Percentiles rank a stretch among this genome's conserved stretches.
phyloP scores from a whole-genome alignment of 1,140 invertebrate species.

The Solenopsis invicta region DNA sequence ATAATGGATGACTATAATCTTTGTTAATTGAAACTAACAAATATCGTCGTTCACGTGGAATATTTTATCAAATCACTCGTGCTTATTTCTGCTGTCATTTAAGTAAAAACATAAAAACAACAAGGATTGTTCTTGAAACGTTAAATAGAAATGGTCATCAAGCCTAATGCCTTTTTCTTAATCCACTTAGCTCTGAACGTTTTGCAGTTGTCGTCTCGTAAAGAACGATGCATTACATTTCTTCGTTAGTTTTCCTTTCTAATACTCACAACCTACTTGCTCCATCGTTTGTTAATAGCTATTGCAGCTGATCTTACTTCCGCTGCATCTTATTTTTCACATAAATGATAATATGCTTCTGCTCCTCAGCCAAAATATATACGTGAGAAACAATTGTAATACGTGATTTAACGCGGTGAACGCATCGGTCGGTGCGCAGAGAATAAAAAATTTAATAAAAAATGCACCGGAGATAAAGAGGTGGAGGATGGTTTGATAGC shows the following conservation, averaged over 20 bases:
- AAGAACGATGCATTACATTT: slow-evolving; percentile 27
- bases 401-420: neutral
- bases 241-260: slow-evolving; percentile 25
- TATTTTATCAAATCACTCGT: neutral
- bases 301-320: slow-evolving; percentile 7
- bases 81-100: neutral
- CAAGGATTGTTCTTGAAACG: neutral
- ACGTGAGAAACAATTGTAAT: neutral
- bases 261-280: slow-evolving; percentile 12
- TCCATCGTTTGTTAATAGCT: neutral
- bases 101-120: neutral
- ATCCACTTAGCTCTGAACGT: slow-evolving; percentile 41
- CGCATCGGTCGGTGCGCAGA: neutral
- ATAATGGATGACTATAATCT: slow-evolving; percentile 37
- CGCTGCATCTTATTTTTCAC: slow-evolving; percentile 16
- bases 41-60: neutral
- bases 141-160: slow-evolving; percentile 12
- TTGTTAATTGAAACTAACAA: neutral
- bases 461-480: slow-evolving; percentile 12
- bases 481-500: slow-evolving; percentile 33
- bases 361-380: neutral
- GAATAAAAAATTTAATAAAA: slow-evolving; percentile 46
- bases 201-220: neutral
- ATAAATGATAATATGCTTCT: neutral
- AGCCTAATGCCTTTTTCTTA: neutral